Conservation (phyloP, 2,113 vertebrate genomes). For the Cyrtonyx montezumae region DNA sequence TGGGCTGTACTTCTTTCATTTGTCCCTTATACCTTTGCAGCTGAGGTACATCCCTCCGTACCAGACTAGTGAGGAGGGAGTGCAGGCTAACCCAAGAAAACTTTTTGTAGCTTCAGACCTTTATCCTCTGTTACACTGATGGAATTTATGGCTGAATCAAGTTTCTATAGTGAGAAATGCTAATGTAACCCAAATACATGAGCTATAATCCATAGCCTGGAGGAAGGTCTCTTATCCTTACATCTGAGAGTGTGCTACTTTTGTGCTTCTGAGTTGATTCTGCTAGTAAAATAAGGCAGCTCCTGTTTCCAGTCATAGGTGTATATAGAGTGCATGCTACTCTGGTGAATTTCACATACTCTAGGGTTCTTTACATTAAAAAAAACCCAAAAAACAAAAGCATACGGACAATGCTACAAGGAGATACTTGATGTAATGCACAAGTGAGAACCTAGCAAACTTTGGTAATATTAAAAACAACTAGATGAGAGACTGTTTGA, state of each 20-base stretch:
- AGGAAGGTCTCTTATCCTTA: constrained; percentile 72
- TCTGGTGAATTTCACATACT: constrained; percentile 41
- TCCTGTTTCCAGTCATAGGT: constrained; percentile 32
- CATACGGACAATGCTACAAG: constrained; percentile 45
- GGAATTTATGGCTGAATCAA: constrained; percentile 61
- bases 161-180: constrained; percentile 59
- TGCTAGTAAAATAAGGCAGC: constrained; percentile 59
- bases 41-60: background rate
- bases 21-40: background rate
- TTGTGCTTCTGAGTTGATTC: constrained; percentile 56
- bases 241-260: constrained; percentile 50
- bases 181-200: constrained; percentile 77
- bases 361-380: background rate
- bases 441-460: constrained; percentile 10
- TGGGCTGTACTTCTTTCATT: background rate
- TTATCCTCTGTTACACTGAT: constrained; percentile 11
- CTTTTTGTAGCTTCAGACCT: constrained; percentile 28
- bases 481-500: constrained; percentile 44
- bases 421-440: constrained; percentile 18
- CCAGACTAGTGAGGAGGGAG: background rate
- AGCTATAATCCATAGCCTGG: constrained; percentile 73
- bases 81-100: background rate
- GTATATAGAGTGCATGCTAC: background rate
- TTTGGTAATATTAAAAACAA: constrained; percentile 50
- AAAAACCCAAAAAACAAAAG: background rate